Base-by-base conservation (phyloP, 2,113 vertebrate genomes). In the Dasyurus viverrinus region DNA sequence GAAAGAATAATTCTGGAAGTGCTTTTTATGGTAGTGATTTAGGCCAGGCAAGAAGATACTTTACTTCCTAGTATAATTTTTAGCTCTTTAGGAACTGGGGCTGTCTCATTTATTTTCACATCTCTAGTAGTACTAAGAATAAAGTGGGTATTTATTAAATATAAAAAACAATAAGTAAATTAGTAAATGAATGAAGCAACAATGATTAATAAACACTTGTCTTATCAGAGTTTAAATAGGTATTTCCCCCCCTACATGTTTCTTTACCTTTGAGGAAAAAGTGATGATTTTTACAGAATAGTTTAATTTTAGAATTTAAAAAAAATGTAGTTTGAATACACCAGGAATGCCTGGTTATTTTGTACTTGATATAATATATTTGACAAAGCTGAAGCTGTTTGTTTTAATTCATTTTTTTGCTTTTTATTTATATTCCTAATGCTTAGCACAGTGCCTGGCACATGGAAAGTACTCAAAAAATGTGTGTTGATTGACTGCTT, bases 101-200 rank as follows among this genome's bases (percentile, higher is more conserved):
- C 6, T 84, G 36, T 84, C 7, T n/a, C 12, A 76, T 76, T 76
- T 84, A 84, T 42, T 84, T 42, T 84, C n/a, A 36, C 3, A 68
- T 36, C 60, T 42, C 36, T 6, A n/a, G 19, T 16, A 42, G n/a
- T 84, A 84, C 16, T n/a, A 23, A 84, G 68, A 42, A 84, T 42
- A 16, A 7, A 42, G 19, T 84, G 19, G n/a, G n/a, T 26, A 92
- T 89, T 55, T 94, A 90, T 76, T 89, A 95, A 96, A 94, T 96
- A 60, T 54, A 91, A 14, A 94, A 96, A 94, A 92, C 47, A 42
- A 89, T 91, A 93, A 36, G 6, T 91, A 42, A 76, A n/a, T 93
- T 94, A 90, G 92, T 97, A 96, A 95, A 93, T 96, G 94, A 93
- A 90, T 95, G 89, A 93, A 89, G 9, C 46, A 96, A 93, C 91